A percentile compares a stretch with the other conserved stretches of the same genome.
phyloP scores from a whole-genome alignment of 2,888 invertebrate genomes.

The Doris montereyensis region DNA sequence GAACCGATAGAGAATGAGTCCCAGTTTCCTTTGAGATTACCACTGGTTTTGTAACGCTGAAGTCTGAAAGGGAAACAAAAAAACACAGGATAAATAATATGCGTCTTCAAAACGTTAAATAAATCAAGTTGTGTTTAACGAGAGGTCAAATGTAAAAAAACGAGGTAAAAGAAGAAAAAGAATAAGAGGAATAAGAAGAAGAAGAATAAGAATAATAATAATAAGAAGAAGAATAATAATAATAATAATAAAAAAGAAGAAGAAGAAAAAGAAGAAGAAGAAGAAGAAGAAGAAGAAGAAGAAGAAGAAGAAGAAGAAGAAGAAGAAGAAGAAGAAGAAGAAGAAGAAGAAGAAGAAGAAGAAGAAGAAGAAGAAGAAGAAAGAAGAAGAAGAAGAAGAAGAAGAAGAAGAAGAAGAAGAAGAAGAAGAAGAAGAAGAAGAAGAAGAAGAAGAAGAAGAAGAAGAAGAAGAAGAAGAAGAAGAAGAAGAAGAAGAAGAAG shows the following conservation, averaged over 20 bases:
- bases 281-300: too few relatives aligned
- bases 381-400: not conserved
- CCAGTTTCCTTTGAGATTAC: conserved; percentile 15
- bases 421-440: not conserved
- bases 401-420: not conserved
- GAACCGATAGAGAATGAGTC: not conserved
- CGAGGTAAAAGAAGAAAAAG: too few relatives aligned
- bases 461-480: not conserved
- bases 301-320: not conserved
- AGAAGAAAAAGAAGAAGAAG: too few relatives aligned
- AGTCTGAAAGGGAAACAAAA: conserved; percentile 13
- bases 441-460: not conserved
- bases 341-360: not conserved
- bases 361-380: not conserved
- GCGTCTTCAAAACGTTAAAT: too few relatives aligned
- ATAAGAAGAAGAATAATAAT: too few relatives aligned
- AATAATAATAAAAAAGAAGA: too few relatives aligned
- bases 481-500: conserved; percentile 3
- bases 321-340: too few relatives aligned
- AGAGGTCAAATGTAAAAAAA: too few relatives aligned
- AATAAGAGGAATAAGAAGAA: too few relatives aligned
- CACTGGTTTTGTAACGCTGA: conserved; percentile 15
- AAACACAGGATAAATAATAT: not conserved
- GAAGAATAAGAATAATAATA: too few relatives aligned
- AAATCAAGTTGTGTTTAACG: too few relatives aligned